Percentiles rank a stretch among this genome's conserved stretches.
Evolutionary conservation across 2,888 invertebrate genomes (phyloP).

Genomic region (Cantharis lateralis): DNA sequence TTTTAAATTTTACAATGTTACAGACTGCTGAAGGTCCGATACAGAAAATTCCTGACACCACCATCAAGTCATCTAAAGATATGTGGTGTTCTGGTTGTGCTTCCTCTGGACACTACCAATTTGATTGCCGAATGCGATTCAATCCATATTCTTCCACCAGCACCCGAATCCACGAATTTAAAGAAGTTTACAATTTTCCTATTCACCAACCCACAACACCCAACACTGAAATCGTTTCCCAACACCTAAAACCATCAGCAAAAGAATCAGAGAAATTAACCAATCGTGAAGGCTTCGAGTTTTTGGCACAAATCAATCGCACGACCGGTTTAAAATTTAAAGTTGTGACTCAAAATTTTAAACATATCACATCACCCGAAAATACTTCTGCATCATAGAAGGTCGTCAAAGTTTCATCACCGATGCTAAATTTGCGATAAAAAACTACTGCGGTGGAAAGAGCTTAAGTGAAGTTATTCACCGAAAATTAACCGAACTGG

Average conservation of each 20-base stretch:
- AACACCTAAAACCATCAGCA: background rate
- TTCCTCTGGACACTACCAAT: slow-evolving; percentile 52
- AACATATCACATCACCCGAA: background rate
- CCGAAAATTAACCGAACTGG: background rate
- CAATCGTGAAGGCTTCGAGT: background rate
- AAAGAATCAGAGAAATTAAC: background rate
- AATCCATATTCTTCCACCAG: slow-evolving; percentile 41
- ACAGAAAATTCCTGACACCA: slow-evolving; percentile 36
- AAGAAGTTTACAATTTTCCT: slow-evolving; percentile 34
- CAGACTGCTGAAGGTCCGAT: slow-evolving; percentile 43
- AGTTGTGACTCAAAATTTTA: background rate
- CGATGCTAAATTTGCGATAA: background rate
- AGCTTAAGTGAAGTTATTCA: background rate
- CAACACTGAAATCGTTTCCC: background rate
- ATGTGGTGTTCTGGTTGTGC: slow-evolving; percentile 57
- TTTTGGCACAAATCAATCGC: background rate
- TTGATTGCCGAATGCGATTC: slow-evolving; percentile 41
- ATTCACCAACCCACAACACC: background rate
- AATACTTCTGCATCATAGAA: background rate
- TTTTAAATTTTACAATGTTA: no score
- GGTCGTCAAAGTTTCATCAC: background rate
- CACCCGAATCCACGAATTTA: slow-evolving; percentile 39
- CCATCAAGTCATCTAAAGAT: slow-evolving; percentile 48
- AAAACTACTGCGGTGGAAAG: background rate
- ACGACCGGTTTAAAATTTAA: background rate